Evolutionary conservation across 2,113 vertebrate genomes (phyloP), one percentile per base, ranked within the genome.

Genomic region (Echinops telfairi): DNA sequence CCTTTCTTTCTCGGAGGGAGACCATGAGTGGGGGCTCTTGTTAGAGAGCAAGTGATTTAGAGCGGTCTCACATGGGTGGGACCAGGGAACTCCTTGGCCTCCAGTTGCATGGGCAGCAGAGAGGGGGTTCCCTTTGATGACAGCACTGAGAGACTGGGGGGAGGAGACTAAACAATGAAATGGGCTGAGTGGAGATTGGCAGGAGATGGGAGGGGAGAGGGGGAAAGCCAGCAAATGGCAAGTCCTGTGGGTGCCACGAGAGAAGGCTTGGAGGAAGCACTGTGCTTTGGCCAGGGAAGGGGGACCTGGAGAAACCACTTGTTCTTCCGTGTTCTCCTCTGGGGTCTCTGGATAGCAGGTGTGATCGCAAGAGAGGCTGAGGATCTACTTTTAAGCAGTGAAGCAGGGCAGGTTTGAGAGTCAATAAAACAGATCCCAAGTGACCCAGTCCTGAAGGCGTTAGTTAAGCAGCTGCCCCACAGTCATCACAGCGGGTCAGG

Each of bases 1-100:
- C n/a, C n/a, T 90, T 23, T 19, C 81, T 71, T 77, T 97, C n/a
- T 33, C 17, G 64, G 38, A 83, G 92, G 71, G 83, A 85, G 38
- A 80, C 38, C 16, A 16, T 33, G 15, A 20, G 62, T 15, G 31
- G 62, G 53, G 73, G 66, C 23, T 76, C 84, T 53, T 78, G 20
- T 86, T 73, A 36, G 17, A 25, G 14, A 31, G 9, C 36, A 77
- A 71, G 27, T 47, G 47, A 82, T n/a, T 68, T 73, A 38, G 60
- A 76, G 4, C 43, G 17, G 70, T 87, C 33, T 96, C 19, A 2
- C 71, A 36, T 40, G 33, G 68, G n/a, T n/a, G n/a, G 83, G 90
- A 82, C 31, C 62, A 93, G 88, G 94, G 82, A 86, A 6, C 78
- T 2, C 25, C 40, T 70, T n/a, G 83, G 64, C 71, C 47, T 88